A percentile compares a stretch with the other conserved stretches of the same genome.
These are phyloP conservation scores for Lepisosteus oculatus DNA, from an alignment of 2,113 vertebrate genomes.

Conservation along the genomic window DNA sequence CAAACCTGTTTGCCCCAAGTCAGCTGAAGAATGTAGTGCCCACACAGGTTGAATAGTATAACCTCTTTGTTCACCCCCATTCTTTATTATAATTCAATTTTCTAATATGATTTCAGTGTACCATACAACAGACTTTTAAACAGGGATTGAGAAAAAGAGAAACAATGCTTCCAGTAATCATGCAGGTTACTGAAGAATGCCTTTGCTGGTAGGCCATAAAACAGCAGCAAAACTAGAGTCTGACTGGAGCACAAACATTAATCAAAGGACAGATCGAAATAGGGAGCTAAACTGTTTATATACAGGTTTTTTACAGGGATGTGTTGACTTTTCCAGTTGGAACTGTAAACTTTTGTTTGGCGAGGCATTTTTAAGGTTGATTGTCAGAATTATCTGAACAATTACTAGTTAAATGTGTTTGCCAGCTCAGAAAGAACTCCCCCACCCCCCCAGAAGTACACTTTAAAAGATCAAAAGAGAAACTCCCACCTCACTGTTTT, in stretches of 20 bases:
- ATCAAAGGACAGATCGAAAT: constrained; percentile 54
- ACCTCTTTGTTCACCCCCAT: no score
- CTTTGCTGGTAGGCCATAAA: neutral
- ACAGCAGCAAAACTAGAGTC: constrained; percentile 34
- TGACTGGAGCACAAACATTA: constrained; percentile 62
- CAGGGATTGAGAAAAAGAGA: no score
- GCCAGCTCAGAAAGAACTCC: constrained; percentile 52
- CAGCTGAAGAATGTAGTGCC: no score
- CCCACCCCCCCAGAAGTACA: constrained; percentile 30
- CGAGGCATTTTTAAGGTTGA: constrained; percentile 65
- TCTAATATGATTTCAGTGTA: no score
- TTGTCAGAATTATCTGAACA: constrained; percentile 66
- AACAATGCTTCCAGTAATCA: no score
- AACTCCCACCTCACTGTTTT: constrained; percentile 51
- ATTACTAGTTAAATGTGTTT: constrained; percentile 72
- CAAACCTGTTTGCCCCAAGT: no score
- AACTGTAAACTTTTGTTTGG: constrained; percentile 73
- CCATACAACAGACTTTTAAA: no score
- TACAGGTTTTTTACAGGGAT: constrained; percentile 50
- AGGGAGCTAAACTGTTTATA: constrained; percentile 60
- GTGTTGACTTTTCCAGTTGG: constrained; percentile 70
- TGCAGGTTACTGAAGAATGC: no score
- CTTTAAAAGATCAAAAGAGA: constrained; percentile 69
- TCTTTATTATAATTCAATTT: no score
- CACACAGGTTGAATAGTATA: no score